Conservation (phyloP, 2,797 vertebrate species). For the Pseudocheirus occidentalis region DNA sequence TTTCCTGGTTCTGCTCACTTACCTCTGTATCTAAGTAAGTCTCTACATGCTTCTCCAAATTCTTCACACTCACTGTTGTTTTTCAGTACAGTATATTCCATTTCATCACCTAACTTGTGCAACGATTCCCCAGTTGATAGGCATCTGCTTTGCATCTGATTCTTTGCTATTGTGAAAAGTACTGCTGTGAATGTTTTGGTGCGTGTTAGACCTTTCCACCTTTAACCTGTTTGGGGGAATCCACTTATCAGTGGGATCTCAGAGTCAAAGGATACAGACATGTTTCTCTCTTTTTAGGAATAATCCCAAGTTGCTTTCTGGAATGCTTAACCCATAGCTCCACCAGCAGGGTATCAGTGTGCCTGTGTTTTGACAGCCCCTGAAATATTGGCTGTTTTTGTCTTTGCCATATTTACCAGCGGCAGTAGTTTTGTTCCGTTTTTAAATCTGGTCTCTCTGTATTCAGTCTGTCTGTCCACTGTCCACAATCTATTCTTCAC, state of each 20-base stretch:
- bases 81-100: neutral
- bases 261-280: neutral
- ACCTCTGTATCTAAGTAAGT: neutral
- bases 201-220: neutral
- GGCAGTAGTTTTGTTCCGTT: neutral
- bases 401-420: neutral
- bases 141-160: neutral
- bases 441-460: neutral
- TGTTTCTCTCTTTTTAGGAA: neutral
- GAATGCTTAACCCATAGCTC: neutral
- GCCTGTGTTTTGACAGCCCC: neutral
- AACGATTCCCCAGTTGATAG: neutral
- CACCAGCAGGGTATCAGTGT: neutral
- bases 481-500: neutral
- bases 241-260: neutral
- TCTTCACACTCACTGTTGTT: neutral
- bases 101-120: neutral
- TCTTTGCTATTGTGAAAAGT: neutral
- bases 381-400: neutral
- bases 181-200: neutral
- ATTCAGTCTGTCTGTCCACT: neutral
- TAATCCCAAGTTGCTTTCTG: neutral
- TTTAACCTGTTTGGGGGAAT: neutral
- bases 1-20: neutral
- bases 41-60: neutral